phyloP scores from a whole-genome alignment of 2,113 vertebrate species.

The Nibea coibor region DNA sequence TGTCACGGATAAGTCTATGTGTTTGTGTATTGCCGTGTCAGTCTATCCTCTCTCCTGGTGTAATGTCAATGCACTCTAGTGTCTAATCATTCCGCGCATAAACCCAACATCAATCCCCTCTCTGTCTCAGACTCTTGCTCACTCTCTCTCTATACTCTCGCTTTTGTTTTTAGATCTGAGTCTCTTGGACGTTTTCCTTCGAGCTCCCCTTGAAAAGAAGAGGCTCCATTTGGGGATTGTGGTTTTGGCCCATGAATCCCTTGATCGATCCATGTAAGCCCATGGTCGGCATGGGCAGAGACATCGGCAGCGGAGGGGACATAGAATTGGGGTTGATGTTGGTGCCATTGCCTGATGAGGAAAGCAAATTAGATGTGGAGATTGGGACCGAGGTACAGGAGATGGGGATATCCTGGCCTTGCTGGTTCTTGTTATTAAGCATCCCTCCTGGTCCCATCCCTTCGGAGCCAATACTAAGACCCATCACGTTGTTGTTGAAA shows the following conservation, averaged over 20 bases:
- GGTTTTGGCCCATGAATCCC: constrained; percentile 88
- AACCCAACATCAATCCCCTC: constrained; percentile 80
- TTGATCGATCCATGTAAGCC: constrained; percentile 87
- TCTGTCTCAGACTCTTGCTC: constrained; percentile 70
- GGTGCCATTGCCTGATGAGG: constrained; percentile 77
- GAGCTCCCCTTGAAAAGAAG: constrained; percentile 94
- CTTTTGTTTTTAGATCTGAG: constrained; percentile 88
- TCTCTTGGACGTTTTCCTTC: constrained; percentile 97
- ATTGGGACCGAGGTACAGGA: constrained; percentile 81
- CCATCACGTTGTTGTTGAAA: constrained; percentile 89
- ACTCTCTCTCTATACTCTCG: constrained; percentile 62
- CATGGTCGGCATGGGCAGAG: constrained; percentile 85
- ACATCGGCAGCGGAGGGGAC: constrained; percentile 83
- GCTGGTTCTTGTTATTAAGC: constrained; percentile 80
- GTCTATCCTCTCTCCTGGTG: constrained; percentile 77
- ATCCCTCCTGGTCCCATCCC: constrained; percentile 75
- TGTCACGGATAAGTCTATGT: constrained; percentile 79
- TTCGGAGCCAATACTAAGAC: constrained; percentile 75
- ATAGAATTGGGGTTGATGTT: constrained; percentile 74
- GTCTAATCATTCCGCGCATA: constrained; percentile 75
- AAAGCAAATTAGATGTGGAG: constrained; percentile 73
- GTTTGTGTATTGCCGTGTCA: constrained; percentile 80
- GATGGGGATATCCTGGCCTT: constrained; percentile 78
- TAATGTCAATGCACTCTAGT: constrained; percentile 81
- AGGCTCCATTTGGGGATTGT: constrained; percentile 89